phyloP scores from a whole-genome alignment of 2,888 invertebrate genomes.

The Xanthia icteritia region DNA sequence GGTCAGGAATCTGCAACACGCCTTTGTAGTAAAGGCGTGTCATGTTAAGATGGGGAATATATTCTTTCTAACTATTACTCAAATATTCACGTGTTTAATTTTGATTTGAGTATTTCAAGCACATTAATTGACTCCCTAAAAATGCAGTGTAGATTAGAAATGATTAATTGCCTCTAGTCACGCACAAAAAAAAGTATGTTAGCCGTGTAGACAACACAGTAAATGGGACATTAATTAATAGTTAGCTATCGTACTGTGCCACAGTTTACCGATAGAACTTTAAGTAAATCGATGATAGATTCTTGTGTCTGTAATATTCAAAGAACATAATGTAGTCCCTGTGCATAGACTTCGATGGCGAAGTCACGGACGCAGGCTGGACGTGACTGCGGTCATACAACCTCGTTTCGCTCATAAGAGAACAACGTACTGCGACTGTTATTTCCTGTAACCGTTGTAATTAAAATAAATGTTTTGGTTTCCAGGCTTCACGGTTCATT shows the following conservation, averaged over 20 bases:
- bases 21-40: background rate
- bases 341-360: constrained; percentile 53
- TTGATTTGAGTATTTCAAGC: constrained; percentile 28
- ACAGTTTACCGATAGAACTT: constrained; percentile 17
- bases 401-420: constrained; percentile 69
- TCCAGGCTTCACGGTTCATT: constrained; percentile 48
- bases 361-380: constrained; percentile 71
- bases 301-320: constrained; percentile 20
- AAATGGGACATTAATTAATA: constrained; percentile 39
- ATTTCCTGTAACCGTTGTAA: constrained; percentile 67
- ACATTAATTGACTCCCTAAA: constrained; percentile 36
- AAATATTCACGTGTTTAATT: constrained; percentile 13
- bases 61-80: background rate
- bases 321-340: constrained; percentile 32
- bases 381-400: constrained; percentile 78
- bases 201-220: constrained; percentile 34
- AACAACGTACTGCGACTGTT: constrained; percentile 66
- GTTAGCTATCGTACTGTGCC: constrained; percentile 9
- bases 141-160: constrained; percentile 52
- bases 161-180: constrained; percentile 45
- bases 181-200: constrained; percentile 45
- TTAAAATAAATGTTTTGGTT: constrained; percentile 63
- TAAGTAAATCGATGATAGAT: constrained; percentile 17
- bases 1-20: background rate
- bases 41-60: background rate